These are phyloP conservation scores for Eilema caniola DNA, from an alignment of 2,888 invertebrate species.

Conservation along the genomic window DNA sequence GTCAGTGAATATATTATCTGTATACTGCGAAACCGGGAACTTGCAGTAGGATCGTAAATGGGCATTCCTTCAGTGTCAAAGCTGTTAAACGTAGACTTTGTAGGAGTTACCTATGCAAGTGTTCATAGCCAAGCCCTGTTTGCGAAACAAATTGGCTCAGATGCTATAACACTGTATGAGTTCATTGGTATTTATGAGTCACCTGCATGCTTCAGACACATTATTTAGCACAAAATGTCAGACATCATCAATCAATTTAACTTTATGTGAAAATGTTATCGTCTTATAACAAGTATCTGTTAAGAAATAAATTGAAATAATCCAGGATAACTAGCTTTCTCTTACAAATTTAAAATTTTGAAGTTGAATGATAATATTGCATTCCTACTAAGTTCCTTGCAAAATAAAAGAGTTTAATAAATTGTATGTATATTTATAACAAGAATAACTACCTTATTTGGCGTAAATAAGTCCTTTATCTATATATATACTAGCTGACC, in stretches of 20 bases:
- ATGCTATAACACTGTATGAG: conserved; percentile 51
- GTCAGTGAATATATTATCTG: background rate
- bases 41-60: conserved; percentile 51
- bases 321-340: background rate
- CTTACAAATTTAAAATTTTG: background rate
- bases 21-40: conserved; percentile 45
- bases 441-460: background rate
- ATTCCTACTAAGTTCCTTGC: background rate
- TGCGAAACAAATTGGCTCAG: conserved; percentile 66
- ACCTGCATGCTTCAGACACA: conserved; percentile 48
- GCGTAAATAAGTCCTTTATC: background rate
- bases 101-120: conserved; percentile 62
- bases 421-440: background rate
- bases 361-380: conserved; percentile 2
- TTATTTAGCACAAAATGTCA: conserved; percentile 36
- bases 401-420: background rate
- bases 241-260: conserved; percentile 19
- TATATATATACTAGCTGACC: too few relatives aligned
- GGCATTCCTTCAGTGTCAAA: conserved; percentile 64
- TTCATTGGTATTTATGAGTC: conserved; percentile 59
- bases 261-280: conserved; percentile 1
- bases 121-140: conserved; percentile 66
- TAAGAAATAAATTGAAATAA: conserved; percentile 15
- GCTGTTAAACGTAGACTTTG: conserved; percentile 67
- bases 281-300: background rate